Conservation (phyloP, 1,140 invertebrate species). For the Formica selysi region DNA sequence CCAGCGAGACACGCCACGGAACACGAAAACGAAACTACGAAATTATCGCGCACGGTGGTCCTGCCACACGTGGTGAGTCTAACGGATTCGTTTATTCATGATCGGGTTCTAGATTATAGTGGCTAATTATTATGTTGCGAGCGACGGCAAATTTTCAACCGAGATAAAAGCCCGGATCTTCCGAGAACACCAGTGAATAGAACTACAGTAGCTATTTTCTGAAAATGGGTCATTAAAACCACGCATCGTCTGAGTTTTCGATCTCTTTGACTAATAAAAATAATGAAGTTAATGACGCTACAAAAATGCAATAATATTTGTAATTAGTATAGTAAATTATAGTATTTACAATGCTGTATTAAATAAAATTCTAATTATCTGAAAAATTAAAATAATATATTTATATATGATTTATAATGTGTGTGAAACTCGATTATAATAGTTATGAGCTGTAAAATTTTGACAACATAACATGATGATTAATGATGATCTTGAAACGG, state of each 20-base stretch:
- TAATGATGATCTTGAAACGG: slow-evolving; percentile 8
- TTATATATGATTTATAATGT: slow-evolving; percentile 18
- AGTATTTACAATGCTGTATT: neutral
- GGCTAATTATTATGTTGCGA: slow-evolving; percentile 34
- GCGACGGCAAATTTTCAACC: slow-evolving; percentile 17
- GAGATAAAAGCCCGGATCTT: slow-evolving; percentile 26
- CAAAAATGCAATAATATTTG: neutral
- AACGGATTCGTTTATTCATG: slow-evolving; percentile 57
- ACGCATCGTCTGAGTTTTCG: neutral
- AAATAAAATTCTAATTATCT: slow-evolving; percentile 3
- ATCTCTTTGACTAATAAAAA: neutral
- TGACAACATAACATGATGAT: neutral
- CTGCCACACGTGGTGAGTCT: slow-evolving; percentile 45
- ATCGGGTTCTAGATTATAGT: slow-evolving; percentile 7
- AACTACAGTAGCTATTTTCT: slow-evolving; percentile 14
- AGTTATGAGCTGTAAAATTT: neutral
- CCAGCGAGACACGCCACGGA: neutral
- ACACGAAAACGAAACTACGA: slow-evolving; percentile 31
- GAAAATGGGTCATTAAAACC: neutral
- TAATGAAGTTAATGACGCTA: neutral
- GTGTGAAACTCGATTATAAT: neutral
- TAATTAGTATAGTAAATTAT: neutral
- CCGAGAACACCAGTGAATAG: slow-evolving; percentile 18
- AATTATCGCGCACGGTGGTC: slow-evolving; percentile 65
- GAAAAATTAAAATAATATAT: neutral